Conservation (phyloP, 2,113 vertebrate genomes). For the Petroica traversi region DNA sequence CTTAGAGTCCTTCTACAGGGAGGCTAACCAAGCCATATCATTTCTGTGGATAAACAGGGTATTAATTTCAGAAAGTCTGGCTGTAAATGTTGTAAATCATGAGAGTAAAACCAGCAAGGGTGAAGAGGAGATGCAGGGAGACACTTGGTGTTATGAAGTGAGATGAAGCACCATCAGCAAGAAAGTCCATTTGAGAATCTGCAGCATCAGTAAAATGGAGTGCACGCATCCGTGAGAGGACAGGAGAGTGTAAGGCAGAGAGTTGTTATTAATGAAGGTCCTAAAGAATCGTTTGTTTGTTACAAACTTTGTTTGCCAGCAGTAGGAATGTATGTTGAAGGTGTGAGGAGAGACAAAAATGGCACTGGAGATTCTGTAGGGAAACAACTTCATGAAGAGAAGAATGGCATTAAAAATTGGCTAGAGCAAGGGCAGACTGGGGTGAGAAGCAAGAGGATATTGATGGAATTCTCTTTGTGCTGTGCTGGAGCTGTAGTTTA, state of each 20-base stretch:
- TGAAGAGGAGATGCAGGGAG: not conserved
- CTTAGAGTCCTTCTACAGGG: not conserved
- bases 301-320: not conserved
- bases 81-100: not conserved
- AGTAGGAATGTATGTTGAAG: not conserved
- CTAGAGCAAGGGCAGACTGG: not conserved
- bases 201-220: not conserved
- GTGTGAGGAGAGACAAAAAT: not conserved
- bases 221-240: accelerated
- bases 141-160: not conserved
- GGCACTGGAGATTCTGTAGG: not conserved
- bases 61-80: not conserved
- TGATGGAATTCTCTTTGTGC: not conserved
- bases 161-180: not conserved
- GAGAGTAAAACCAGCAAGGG: not conserved
- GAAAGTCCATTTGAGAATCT: not conserved
- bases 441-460: not conserved
- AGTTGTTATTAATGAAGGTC: not conserved
- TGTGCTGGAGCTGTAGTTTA: not conserved
- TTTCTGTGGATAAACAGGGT: not conserved
- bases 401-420: not conserved
- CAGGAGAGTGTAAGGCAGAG: not conserved
- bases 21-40: not conserved
- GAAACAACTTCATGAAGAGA: not conserved
- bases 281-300: not conserved